These are phyloP conservation scores for Thereva unica DNA, from an alignment of 2,888 invertebrate species.

Conservation along the genomic window DNA sequence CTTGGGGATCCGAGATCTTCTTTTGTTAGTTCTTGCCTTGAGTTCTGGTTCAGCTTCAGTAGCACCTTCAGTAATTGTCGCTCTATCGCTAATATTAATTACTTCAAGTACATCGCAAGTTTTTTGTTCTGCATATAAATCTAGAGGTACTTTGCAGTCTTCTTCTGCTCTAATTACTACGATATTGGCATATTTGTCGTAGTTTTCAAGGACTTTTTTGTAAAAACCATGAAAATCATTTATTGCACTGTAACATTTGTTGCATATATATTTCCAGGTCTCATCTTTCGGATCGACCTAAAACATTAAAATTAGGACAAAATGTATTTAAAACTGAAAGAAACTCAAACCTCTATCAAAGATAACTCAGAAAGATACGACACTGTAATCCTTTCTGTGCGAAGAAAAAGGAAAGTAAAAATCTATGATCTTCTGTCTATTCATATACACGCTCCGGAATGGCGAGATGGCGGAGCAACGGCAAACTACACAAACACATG, in stretches of 20 bases:
- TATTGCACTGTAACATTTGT: not conserved
- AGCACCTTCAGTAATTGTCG: not conserved
- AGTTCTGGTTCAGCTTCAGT: not conserved
- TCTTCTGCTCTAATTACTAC: not conserved
- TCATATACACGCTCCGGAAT: no score
- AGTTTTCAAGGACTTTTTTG: slow-evolving; percentile 7
- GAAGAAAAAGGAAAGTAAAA: no score
- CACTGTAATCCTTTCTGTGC: no score
- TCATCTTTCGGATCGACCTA: not conserved
- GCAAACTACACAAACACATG: no score
- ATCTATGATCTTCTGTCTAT: no score
- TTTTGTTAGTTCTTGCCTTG: slow-evolving; percentile 36
- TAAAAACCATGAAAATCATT: slow-evolving; percentile 17
- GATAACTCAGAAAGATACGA: no score
- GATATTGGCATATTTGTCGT: not conserved
- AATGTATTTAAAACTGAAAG: not conserved
- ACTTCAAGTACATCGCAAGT: not conserved
- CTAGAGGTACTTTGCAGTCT: not conserved
- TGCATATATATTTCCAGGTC: slow-evolving; percentile 6
- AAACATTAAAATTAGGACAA: not conserved
- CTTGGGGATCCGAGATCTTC: slow-evolving; percentile 39
- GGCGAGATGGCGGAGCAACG: no score
- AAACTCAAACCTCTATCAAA: no score
- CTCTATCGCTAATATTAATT: not conserved
- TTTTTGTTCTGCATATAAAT: not conserved